Conservation (phyloP, 2,888 invertebrate species). For the Pheosia tremula region DNA sequence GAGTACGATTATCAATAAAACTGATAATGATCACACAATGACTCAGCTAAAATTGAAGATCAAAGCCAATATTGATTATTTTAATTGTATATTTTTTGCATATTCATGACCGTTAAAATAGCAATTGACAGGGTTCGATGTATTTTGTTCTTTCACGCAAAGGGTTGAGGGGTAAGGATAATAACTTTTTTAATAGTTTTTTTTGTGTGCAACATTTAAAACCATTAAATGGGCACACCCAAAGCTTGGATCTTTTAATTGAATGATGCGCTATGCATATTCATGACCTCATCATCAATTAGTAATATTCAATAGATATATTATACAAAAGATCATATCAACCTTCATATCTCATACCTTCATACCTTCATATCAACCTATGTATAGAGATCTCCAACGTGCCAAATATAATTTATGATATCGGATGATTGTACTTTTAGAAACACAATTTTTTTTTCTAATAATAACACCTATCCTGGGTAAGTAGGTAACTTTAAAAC, state of each 20-base stretch:
- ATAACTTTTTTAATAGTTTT: slow-evolving; percentile 20
- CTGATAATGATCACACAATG: slow-evolving; percentile 57
- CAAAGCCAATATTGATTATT: slow-evolving; percentile 69
- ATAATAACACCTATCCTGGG: too few species aligned
- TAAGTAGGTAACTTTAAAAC: too few species aligned
- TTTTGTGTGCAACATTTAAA: slow-evolving; percentile 40
- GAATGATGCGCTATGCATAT: slow-evolving; percentile 62
- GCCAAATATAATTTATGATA: background rate
- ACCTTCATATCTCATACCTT: too few species aligned
- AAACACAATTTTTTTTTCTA: too few species aligned
- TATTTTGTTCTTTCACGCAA: slow-evolving; percentile 35
- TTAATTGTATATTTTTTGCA: slow-evolving; percentile 75
- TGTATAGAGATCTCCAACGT: background rate
- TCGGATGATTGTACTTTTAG: background rate
- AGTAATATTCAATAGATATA: slow-evolving; percentile 12
- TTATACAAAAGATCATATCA: background rate
- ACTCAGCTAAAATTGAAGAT: slow-evolving; percentile 59
- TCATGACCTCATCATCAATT: slow-evolving; percentile 68
- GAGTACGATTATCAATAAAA: slow-evolving; percentile 17
- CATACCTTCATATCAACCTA: background rate
- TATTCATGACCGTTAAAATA: slow-evolving; percentile 68
- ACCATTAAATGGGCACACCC: slow-evolving; percentile 27
- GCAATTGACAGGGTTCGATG: slow-evolving; percentile 36
- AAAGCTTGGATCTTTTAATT: slow-evolving; percentile 4
- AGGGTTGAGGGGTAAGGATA: slow-evolving; percentile 35